These are phyloP conservation scores for Rachycentron canadum DNA, from an alignment of 2,797 vertebrate species.

Conservation along the genomic window DNA sequence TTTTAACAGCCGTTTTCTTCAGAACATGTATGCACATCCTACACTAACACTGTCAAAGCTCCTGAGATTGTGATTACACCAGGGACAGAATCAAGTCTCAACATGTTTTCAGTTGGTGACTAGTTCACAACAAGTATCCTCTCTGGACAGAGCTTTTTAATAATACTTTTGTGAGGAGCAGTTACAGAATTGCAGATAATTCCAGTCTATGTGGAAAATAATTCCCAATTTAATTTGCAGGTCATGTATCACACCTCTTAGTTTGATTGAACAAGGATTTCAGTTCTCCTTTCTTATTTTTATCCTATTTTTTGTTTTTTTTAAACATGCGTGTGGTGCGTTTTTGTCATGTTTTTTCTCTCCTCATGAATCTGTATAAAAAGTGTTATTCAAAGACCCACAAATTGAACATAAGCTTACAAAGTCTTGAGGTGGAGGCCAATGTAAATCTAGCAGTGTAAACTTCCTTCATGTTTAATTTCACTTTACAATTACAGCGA, in stretches of 20 bases:
- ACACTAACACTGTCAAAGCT: conserved; percentile 37
- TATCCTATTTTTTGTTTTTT: not conserved
- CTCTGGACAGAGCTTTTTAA: conserved; percentile 21
- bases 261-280: not conserved
- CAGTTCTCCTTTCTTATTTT: not conserved
- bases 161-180: not conserved
- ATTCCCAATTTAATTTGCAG: not conserved
- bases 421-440: not conserved
- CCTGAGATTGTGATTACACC: conserved; percentile 37
- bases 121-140: conserved; percentile 42
- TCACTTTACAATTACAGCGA: not conserved
- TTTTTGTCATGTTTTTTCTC: not conserved
- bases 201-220: not conserved
- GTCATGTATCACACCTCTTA: not conserved
- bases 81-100: conserved; percentile 37
- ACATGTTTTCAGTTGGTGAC: conserved; percentile 46
- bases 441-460: not conserved
- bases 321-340: not conserved
- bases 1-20: not conserved
- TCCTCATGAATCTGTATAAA: not conserved
- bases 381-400: not conserved
- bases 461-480: not conserved
- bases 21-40: not conserved
- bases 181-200: conserved; percentile 1
- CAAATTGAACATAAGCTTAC: not conserved